Base-by-base conservation (phyloP, 2,113 vertebrate species). In the Axis porcinus region DNA sequence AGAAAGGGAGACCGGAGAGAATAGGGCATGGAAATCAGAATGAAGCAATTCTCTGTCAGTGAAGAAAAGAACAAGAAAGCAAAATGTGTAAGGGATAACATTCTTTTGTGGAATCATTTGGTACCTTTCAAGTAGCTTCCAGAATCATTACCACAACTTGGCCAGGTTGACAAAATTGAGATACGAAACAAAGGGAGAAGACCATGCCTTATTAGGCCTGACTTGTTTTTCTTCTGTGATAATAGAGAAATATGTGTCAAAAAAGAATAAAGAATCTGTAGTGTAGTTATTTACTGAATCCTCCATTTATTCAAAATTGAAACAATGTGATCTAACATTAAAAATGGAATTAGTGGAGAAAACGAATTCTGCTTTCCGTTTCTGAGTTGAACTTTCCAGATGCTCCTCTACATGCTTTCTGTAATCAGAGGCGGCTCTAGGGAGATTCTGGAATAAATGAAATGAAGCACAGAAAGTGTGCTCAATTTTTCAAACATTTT, bases 401-500 rank as follows among this genome's bases (percentile, higher is more conserved):
- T 97, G 90, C 52, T 85, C 84, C 58, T 76, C 60, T 94, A 10
- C 11, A 64, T 47, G 86, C 13, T 6, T 67, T 60, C 82, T 96
- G 89, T 94, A 93, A 83, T 95, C 45, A 93, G 85, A 97, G 83
- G 78, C 91, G 94, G 91, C 95, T 23, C 52, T 93, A 54, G 93
- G 95, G 90, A 93, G 97, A 62, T 91, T 97, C 94, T 86, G 95
- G 87, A 91, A 78, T 91, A 95, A 94, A 86, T 74, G 90, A 91
- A 97, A 94, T 64, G 36, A 95, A 97, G 54, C 76, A 93, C 81
- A 92, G 67, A 86, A 86, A 92, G 81, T 64, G 23, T 40, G n/a
- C 64, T 97, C 67, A 94, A 85, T 88, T 91, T 96, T 64, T 97
- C 79, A 90, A 47, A 78, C 95, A 78, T 96, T 98, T 98, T 98